phyloP scores from a whole-genome alignment of 2,888 invertebrate species.

The Diaperis boleti region DNA sequence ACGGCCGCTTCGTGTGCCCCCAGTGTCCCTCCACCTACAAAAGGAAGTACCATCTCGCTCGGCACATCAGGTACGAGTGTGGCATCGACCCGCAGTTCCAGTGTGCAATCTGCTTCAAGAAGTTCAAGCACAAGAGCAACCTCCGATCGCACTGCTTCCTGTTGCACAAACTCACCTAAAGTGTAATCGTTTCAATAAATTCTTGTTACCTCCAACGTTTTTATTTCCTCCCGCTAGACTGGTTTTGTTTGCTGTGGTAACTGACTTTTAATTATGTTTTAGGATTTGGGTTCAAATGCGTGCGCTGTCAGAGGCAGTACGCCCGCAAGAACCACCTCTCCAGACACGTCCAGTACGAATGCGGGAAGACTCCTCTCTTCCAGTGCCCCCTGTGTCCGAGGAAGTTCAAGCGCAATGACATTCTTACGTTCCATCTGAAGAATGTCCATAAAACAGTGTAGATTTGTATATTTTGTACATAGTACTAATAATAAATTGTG shows the following conservation, averaged over 20 bases:
- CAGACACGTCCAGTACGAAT: constrained; percentile 55
- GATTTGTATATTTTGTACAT: constrained; percentile 23
- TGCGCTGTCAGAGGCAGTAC: constrained; percentile 50
- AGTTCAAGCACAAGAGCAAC: constrained; percentile 60
- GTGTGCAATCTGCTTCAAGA: constrained; percentile 46
- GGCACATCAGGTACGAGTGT: constrained; percentile 55
- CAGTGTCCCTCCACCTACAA: constrained; percentile 56
- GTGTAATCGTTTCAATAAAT: constrained; percentile 16
- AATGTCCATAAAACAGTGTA: constrained; percentile 55
- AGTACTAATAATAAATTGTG: constrained; percentile 5
- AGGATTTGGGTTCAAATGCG: constrained; percentile 48
- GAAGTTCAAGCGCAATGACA: constrained; percentile 56
- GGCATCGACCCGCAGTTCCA: constrained; percentile 45
- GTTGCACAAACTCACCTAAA: constrained; percentile 1
- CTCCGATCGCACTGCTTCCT: constrained; percentile 62
- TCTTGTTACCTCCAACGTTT: background rate
- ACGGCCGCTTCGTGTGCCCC: constrained; percentile 55
- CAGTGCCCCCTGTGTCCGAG: constrained; percentile 58
- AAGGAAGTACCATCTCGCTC: constrained; percentile 56
- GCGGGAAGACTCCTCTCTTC: constrained; percentile 54
- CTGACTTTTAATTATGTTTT: constrained; percentile 27
- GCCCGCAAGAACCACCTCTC: constrained; percentile 48
- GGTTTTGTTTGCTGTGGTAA: background rate
- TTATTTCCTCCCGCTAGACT: background rate
- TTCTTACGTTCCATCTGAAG: constrained; percentile 54